Conservation (phyloP, 2,888 invertebrate genomes). For the Drosophila hamatofila region DNA sequence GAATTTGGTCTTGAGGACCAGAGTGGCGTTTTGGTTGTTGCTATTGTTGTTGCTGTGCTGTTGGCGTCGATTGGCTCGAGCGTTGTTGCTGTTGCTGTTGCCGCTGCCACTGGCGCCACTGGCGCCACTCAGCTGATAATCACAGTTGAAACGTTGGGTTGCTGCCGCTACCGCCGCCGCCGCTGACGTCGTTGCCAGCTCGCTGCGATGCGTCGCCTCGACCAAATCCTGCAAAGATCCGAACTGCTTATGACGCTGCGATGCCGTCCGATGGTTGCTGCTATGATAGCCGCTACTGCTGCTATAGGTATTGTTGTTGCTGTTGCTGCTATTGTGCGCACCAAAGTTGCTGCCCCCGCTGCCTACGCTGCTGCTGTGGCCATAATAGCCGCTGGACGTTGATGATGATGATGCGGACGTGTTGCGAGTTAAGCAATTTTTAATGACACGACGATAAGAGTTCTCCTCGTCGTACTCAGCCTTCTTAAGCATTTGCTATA, state of each 20-base stretch:
- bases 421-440: slow-evolving; percentile 81
- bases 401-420: slow-evolving; percentile 72
- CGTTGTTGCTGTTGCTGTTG: slow-evolving; percentile 20
- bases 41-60: slow-evolving; percentile 51
- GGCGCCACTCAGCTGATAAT: slow-evolving; percentile 74
- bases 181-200: slow-evolving; percentile 70
- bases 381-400: slow-evolving; percentile 74
- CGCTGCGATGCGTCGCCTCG: slow-evolving; percentile 85
- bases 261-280: slow-evolving; percentile 51
- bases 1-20: slow-evolving; percentile 61
- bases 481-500: slow-evolving; percentile 91
- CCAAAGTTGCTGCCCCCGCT: slow-evolving; percentile 30
- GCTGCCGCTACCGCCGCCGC: slow-evolving; percentile 62
- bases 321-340: slow-evolving; percentile 39
- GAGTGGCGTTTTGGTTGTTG: slow-evolving; percentile 69
- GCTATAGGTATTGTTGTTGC: slow-evolving; percentile 25
- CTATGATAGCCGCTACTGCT: slow-evolving; percentile 43
- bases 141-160: slow-evolving; percentile 80
- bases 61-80: slow-evolving; percentile 71
- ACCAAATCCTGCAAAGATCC: slow-evolving; percentile 88
- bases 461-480: slow-evolving; percentile 90
- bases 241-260: slow-evolving; percentile 86
- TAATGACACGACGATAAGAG: slow-evolving; percentile 79
- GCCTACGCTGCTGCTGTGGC: slow-evolving; percentile 40
- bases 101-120: neutral